These are phyloP conservation scores for Pandemis cinnamomeana DNA, from an alignment of 2,888 invertebrate genomes.

Conservation along the genomic window DNA sequence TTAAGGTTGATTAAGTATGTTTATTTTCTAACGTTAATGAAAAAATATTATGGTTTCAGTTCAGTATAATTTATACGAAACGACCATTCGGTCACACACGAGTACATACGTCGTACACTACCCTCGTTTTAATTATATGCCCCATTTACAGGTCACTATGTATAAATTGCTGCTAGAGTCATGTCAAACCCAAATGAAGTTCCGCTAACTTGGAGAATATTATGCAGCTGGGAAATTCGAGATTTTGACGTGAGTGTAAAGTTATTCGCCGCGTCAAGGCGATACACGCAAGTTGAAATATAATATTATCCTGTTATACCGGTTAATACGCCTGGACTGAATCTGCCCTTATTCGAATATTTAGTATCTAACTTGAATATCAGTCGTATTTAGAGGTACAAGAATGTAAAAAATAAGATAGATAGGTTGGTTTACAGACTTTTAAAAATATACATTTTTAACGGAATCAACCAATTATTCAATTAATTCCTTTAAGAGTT, in stretches of 20 bases:
- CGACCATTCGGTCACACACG: background rate
- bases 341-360: background rate
- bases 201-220: slow-evolving; percentile 4
- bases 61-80: background rate
- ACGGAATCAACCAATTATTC: too few species aligned
- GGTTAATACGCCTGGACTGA: background rate
- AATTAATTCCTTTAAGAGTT: too few species aligned
- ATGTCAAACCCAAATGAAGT: slow-evolving; percentile 5
- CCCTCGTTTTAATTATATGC: background rate
- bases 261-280: background rate
- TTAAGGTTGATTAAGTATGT: too few species aligned
- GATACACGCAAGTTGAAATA: background rate
- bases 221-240: slow-evolving; percentile 4
- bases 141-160: background rate
- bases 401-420: too few species aligned
- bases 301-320: background rate
- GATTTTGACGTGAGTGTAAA: background rate
- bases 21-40: too few species aligned
- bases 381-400: too few species aligned
- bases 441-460: too few species aligned
- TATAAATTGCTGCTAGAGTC: slow-evolving; percentile 1
- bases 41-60: too few species aligned
- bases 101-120: background rate
- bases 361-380: background rate
- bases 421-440: too few species aligned